Percentiles rank a stretch among this genome's conserved stretches.
These are phyloP conservation scores for Nothobranchius kuhntae DNA, from an alignment of 2,113 vertebrate species.

Conservation along the genomic window DNA sequence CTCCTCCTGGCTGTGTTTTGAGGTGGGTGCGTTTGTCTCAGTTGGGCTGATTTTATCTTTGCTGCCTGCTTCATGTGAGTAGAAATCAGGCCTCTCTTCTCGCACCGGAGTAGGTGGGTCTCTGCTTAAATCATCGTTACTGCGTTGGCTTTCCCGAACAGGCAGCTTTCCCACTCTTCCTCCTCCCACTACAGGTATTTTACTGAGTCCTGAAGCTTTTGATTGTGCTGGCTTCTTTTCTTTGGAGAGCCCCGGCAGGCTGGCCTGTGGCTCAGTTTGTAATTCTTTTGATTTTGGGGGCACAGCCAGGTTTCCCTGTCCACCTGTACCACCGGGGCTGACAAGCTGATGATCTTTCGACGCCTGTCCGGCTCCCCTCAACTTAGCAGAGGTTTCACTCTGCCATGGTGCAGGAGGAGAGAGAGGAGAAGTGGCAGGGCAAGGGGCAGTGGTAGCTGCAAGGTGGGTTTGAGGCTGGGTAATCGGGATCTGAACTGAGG, in stretches of 20 bases:
- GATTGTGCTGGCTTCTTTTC: conserved; percentile 85
- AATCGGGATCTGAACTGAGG: conserved; percentile 9
- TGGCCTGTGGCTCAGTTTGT: conserved; percentile 28
- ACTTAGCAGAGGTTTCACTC: conserved; percentile 66
- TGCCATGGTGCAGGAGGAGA: conserved; percentile 14
- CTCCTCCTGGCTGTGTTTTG: conserved; percentile 77
- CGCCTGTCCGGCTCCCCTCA: conserved; percentile 31
- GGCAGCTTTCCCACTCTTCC: conserved; percentile 72
- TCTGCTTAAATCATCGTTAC: conserved; percentile 83
- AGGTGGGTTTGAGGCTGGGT: conserved; percentile 19
- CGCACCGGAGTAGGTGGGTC: conserved; percentile 84
- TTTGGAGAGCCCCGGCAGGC: conserved; percentile 78
- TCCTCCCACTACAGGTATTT: conserved; percentile 78
- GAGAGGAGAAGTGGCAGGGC: conserved; percentile 22
- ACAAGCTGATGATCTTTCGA: conserved; percentile 32
- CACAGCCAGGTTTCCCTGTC: conserved; percentile 3
- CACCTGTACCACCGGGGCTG: conserved; percentile 25
- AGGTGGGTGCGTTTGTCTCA: conserved; percentile 64
- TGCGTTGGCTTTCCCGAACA: conserved; percentile 80
- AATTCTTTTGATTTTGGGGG: conserved; percentile 41
- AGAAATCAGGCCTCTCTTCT: conserved; percentile 72
- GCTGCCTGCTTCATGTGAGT: conserved; percentile 82
- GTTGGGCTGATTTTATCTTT: conserved; percentile 81
- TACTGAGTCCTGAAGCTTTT: conserved; percentile 70
- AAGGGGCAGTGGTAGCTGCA: not conserved